These are phyloP conservation scores for Tetropium fuscum DNA, from an alignment of 2,888 invertebrate genomes.

Conservation along the genomic window DNA sequence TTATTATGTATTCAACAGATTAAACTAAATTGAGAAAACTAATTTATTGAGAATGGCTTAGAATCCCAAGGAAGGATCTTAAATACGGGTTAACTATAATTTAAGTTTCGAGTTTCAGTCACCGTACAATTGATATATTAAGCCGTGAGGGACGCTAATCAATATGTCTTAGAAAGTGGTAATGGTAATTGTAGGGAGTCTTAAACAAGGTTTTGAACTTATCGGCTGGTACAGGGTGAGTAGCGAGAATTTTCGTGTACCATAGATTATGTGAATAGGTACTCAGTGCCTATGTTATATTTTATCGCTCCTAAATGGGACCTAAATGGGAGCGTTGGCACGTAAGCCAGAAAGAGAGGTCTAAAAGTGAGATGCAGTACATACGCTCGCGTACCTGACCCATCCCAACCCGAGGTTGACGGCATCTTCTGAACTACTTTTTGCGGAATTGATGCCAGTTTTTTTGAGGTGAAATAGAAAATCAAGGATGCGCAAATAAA, in stretches of 20 bases:
- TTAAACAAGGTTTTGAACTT: slow-evolving; percentile 25
- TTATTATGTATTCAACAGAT: slow-evolving; percentile 22
- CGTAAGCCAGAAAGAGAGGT: too few species aligned
- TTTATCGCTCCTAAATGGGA: too few species aligned
- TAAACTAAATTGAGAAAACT: slow-evolving; percentile 35
- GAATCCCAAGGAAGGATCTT: slow-evolving; percentile 26
- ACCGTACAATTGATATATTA: slow-evolving; percentile 40
- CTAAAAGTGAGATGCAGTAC: too few species aligned
- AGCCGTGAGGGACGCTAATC: slow-evolving; percentile 38
- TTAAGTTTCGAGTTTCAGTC: slow-evolving; percentile 38
- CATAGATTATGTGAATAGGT: too few species aligned
- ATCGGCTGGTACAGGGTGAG: slow-evolving; percentile 6
- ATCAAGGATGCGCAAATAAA: too few species aligned
- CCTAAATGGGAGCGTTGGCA: too few species aligned
- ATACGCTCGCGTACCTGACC: too few species aligned
- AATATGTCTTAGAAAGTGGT: slow-evolving; percentile 38
- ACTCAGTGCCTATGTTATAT: too few species aligned
- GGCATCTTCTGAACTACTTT: too few species aligned
- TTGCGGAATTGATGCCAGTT: too few species aligned
- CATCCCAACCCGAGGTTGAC: too few species aligned
- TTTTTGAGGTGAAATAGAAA: too few species aligned
- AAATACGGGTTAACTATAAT: slow-evolving; percentile 38
- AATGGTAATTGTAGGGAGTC: slow-evolving; percentile 28
- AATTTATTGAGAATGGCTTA: slow-evolving; percentile 36
- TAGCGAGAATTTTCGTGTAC: background rate